Evolutionary conservation across 35 echinoderm and acorn worm species (phyloP).

Genomic region (Diadema setosum): DNA sequence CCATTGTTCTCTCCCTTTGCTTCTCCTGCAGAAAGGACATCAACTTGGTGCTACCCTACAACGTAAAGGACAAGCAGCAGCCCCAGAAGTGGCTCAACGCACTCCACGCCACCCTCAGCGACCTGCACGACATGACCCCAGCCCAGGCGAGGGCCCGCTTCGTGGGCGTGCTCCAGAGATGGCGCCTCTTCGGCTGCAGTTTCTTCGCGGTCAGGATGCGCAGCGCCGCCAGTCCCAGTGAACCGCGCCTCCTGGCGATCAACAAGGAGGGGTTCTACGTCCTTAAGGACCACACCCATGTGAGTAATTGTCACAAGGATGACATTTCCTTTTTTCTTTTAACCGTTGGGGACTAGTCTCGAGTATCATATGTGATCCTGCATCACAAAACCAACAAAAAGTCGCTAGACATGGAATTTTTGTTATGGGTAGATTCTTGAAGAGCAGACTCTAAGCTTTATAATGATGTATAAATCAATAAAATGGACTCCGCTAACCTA

Average conservation of each 20-base stretch:
- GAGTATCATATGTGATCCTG: no score
- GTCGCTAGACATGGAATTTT: no score
- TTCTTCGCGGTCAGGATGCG: conserved; percentile 66
- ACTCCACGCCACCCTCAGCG: conserved; percentile 24
- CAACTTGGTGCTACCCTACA: conserved; percentile 35
- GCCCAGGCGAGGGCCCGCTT: conserved; percentile 46
- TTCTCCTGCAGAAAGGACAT: conserved; percentile 62
- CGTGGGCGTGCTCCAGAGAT: conserved; percentile 31
- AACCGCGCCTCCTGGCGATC: conserved; percentile 69
- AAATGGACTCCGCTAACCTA: no score
- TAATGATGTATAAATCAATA: no score
- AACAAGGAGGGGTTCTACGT: conserved; percentile 73
- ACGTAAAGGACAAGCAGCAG: conserved; percentile 31
- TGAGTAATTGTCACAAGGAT: conserved; percentile 28
- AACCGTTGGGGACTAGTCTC: no score
- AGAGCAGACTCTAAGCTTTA: no score
- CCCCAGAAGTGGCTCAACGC: conserved; percentile 79
- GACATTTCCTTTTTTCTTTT: background rate
- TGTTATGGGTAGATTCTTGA: no score
- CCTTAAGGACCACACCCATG: conserved; percentile 43
- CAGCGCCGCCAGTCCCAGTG: background rate
- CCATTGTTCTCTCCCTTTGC: no score
- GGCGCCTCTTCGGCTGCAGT: conserved; percentile 62
- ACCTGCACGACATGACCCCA: conserved; percentile 19
- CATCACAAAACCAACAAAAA: no score